Conservation (phyloP, 2,113 vertebrate species). For the Noturus placidus region DNA sequence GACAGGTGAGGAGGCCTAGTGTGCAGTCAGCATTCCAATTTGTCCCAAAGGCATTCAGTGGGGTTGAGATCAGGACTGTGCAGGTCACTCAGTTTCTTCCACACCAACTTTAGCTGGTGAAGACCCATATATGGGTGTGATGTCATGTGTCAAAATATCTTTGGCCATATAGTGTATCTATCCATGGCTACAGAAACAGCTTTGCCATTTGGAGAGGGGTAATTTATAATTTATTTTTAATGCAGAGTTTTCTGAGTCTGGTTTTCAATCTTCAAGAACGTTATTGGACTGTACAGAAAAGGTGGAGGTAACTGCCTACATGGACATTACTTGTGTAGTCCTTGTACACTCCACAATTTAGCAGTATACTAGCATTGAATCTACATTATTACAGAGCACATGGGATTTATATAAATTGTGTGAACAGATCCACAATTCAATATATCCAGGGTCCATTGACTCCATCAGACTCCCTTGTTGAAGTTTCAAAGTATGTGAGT, state of each 20-base stretch:
- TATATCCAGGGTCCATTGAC: not conserved
- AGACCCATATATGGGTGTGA: not conserved
- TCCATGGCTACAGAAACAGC: not conserved
- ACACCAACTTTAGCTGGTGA: not conserved
- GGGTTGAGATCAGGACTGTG: not conserved
- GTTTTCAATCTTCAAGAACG: not conserved
- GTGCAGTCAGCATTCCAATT: not conserved
- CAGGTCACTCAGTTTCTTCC: not conserved
- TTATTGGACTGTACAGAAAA: not conserved
- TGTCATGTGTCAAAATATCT: not conserved
- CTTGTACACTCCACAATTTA: not conserved
- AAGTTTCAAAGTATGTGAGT: not conserved
- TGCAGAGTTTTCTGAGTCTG: not conserved
- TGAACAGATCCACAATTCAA: not conserved
- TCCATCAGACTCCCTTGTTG: not conserved
- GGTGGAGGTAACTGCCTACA: not conserved
- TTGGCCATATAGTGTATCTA: not conserved
- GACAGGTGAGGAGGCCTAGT: not conserved
- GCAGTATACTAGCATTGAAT: not conserved
- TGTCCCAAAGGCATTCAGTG: not conserved
- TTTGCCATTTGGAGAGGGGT: not conserved
- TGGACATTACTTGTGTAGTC: not conserved
- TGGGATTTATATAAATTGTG: not conserved
- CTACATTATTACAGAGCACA: not conserved
- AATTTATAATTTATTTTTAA: not conserved